Evolutionary conservation across 2,888 invertebrate genomes (phyloP).

Genomic region (Leptinotarsa rubiginosa): DNA sequence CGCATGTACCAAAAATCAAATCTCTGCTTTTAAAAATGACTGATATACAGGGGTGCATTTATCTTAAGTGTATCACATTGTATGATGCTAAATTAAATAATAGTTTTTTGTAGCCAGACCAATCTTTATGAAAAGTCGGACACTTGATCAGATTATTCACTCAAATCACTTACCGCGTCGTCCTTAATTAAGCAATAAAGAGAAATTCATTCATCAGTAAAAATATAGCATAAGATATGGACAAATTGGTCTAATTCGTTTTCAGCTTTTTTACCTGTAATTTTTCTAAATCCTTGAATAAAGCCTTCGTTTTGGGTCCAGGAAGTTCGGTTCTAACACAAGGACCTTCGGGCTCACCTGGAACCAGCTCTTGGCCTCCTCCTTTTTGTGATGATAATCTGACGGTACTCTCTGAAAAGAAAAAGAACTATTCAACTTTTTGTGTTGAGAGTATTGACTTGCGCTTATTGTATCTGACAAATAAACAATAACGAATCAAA

Average conservation of each 20-base stretch:
- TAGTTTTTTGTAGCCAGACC: no score
- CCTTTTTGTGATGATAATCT: constrained; percentile 22
- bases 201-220: background rate
- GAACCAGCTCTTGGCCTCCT: constrained; percentile 37
- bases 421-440: background rate
- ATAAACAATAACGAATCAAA: no score
- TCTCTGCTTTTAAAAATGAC: no score
- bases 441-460: background rate
- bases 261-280: constrained; percentile 71
- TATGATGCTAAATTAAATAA: no score
- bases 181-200: background rate
- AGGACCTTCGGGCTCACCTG: constrained; percentile 74
- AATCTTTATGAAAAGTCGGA: no score
- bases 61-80: no score
- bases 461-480: background rate
- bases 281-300: constrained; percentile 71
- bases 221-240: background rate
- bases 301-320: constrained; percentile 75
- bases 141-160: no score
- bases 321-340: constrained; percentile 74
- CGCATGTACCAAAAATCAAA: no score
- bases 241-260: background rate
- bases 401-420: constrained; percentile 37
- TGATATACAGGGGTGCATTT: no score
- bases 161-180: background rate